Conservation (phyloP, 2,113 vertebrate genomes). For the Periophthalmodon schlosseri region DNA sequence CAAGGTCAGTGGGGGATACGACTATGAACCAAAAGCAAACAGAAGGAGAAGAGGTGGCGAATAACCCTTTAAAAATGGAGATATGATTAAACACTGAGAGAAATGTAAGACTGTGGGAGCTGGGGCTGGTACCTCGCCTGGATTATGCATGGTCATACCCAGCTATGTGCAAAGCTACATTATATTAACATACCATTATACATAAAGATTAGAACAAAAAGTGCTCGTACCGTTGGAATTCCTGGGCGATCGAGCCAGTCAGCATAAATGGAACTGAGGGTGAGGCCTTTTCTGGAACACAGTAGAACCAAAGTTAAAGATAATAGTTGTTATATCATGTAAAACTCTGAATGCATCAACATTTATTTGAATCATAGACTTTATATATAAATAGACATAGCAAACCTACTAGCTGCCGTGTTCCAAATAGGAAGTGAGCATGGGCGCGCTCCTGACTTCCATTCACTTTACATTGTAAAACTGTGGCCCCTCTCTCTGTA, state of each 20-base stretch:
- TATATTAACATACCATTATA: slow-evolving; percentile 1
- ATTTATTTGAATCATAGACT: no score
- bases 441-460: no score
- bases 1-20: slow-evolving; percentile 6
- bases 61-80: slow-evolving; percentile 10
- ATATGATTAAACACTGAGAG: slow-evolving; percentile 12
- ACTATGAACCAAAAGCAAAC: slow-evolving; percentile 1
- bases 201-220: slow-evolving; percentile 13
- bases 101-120: not conserved
- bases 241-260: slow-evolving; percentile 92
- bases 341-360: no score
- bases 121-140: not conserved
- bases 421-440: no score
- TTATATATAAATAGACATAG: no score
- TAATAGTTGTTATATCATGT: no score
- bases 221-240: slow-evolving; percentile 85
- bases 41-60: not conserved
- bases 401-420: no score
- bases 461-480: no score
- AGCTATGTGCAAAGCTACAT: not conserved
- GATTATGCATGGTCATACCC: slow-evolving; percentile 4
- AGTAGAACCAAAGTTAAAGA: slow-evolving; percentile 61
- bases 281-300: slow-evolving; percentile 84
- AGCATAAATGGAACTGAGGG: slow-evolving; percentile 83
- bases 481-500: no score